Evolutionary conservation across 2,888 invertebrate genomes (phyloP).

Genomic region (Phaonia tiefii): DNA sequence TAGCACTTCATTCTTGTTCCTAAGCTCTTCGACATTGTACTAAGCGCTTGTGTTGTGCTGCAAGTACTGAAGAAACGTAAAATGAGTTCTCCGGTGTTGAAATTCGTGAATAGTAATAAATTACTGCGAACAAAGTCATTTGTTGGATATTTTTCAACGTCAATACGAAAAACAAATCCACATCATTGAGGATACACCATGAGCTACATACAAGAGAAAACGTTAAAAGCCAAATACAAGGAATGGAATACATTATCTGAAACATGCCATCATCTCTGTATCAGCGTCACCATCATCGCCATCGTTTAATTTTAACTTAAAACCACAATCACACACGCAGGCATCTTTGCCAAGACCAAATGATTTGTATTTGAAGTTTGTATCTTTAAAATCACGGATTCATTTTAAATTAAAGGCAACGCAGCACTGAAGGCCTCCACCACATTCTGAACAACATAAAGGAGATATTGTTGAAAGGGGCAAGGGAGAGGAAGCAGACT

Average conservation of each 20-base stretch:
- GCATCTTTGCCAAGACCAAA: slow-evolving; percentile 3
- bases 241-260: slow-evolving; percentile 59
- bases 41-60: background rate
- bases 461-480: background rate
- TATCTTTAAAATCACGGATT: slow-evolving; percentile 75
- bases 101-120: slow-evolving; percentile 71
- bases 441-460: slow-evolving; percentile 14
- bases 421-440: slow-evolving; percentile 2
- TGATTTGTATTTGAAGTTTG: slow-evolving; percentile 65
- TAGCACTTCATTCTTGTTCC: background rate
- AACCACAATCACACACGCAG: slow-evolving; percentile 41
- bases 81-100: slow-evolving; percentile 36
- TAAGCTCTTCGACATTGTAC: background rate
- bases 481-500: background rate
- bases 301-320: slow-evolving; percentile 57
- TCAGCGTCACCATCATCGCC: slow-evolving; percentile 40
- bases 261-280: slow-evolving; percentile 41
- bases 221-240: slow-evolving; percentile 38
- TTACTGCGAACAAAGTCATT: slow-evolving; percentile 77
- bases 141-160: slow-evolving; percentile 73
- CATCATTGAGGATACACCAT: slow-evolving; percentile 24
- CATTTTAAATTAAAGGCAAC: slow-evolving; percentile 74
- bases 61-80: background rate
- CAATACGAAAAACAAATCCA: slow-evolving; percentile 66
- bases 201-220: slow-evolving; percentile 37